These are phyloP conservation scores for Ailurus styani DNA, from an alignment of 2,113 vertebrate genomes.

Conservation along the genomic window DNA sequence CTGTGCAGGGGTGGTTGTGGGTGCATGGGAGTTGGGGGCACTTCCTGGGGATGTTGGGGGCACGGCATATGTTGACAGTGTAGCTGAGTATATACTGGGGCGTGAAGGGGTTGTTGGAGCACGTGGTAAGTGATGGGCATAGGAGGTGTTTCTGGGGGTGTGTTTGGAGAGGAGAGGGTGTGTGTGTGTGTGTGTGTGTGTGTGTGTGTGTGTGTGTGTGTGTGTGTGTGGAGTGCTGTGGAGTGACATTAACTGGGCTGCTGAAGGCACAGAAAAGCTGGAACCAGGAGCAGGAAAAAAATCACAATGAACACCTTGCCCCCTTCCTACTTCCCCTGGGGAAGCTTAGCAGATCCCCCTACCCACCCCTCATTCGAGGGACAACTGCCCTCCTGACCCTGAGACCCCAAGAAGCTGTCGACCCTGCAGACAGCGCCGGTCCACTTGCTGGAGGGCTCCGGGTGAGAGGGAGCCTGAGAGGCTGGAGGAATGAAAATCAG, in stretches of 20 bases:
- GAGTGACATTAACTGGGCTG: neutral
- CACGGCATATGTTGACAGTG: neutral
- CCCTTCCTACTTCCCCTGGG: neutral
- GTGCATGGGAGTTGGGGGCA: neutral
- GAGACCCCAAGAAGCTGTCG: neutral
- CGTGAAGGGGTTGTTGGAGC: rapidly evolving
- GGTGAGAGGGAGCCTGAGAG: neutral
- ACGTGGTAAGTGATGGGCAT: rapidly evolving
- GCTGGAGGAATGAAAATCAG: neutral
- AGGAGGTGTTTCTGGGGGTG: neutral
- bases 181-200: no score
- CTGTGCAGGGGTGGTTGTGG: neutral
- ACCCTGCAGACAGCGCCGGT: neutral
- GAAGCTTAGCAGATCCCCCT: neutral
- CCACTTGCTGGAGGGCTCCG: neutral
- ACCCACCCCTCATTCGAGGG: neutral
- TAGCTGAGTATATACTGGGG: rapidly evolving
- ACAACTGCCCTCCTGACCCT: neutral
- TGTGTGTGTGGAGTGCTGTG: neutral
- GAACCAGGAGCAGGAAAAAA: neutral
- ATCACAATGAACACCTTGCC: rapidly evolving
- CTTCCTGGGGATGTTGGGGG: no score
- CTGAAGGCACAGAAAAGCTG: neutral
- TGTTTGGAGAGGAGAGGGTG: neutral
- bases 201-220: rapidly evolving